These are phyloP conservation scores for Synergus laeviventris DNA, from an alignment of 2,888 invertebrate species.

Conservation along the genomic window DNA sequence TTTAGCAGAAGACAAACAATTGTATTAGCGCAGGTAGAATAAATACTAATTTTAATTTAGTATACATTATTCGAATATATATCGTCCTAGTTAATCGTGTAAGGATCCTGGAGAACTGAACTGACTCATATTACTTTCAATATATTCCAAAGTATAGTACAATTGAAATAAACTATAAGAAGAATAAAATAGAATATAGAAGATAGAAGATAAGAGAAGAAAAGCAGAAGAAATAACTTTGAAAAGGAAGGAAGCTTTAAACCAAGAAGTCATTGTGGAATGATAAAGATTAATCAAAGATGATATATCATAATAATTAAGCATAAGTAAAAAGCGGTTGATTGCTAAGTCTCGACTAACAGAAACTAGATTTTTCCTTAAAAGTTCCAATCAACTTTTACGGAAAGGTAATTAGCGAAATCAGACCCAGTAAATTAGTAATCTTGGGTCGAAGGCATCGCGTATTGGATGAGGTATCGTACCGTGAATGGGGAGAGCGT, in stretches of 20 bases:
- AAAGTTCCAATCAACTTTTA: neutral
- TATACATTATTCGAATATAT: neutral
- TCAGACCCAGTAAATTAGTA: constrained; percentile 2
- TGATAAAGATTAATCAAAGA: neutral
- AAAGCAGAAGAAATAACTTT: neutral
- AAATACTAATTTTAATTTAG: neutral
- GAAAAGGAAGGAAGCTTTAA: neutral
- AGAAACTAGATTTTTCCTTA: neutral
- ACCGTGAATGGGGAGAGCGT: constrained; percentile 53
- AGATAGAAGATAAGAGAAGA: neutral
- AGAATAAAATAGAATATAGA: neutral
- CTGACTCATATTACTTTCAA: neutral
- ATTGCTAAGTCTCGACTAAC: neutral
- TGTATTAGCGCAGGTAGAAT: neutral
- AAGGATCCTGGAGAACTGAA: neutral
- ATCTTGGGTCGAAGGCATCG: neutral
- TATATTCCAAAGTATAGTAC: neutral
- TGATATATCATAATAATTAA: too few relatives aligned
- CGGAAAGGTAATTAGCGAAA: neutral
- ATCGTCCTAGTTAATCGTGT: too few relatives aligned
- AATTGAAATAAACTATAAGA: neutral
- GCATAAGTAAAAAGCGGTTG: too few relatives aligned
- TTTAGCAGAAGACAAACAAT: neutral
- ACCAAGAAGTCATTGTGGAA: neutral
- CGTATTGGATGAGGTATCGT: constrained; percentile 51